Percentiles rank a stretch among this genome's conserved stretches.
phyloP scores from a whole-genome alignment of 2,888 invertebrate genomes.

The Eilema griseolum region DNA sequence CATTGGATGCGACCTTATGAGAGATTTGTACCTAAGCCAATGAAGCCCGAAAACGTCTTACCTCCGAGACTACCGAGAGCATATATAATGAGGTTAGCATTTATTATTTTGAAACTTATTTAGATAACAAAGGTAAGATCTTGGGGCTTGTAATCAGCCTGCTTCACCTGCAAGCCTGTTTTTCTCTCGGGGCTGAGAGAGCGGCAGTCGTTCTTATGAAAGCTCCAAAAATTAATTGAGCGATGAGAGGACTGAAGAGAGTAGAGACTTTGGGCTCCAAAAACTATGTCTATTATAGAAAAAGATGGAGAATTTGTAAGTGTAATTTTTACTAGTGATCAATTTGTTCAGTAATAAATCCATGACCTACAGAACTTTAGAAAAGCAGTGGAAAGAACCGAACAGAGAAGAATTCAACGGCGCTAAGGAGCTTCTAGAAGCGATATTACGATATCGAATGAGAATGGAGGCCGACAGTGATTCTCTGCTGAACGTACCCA shows the following conservation, averaged over 20 bases:
- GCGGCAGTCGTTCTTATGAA: too few species aligned
- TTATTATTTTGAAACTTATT: background rate
- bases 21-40: slow-evolving; percentile 66
- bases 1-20: slow-evolving; percentile 83
- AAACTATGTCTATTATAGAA: too few species aligned
- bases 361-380: slow-evolving; percentile 65
- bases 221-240: too few species aligned
- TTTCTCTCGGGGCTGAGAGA: background rate
- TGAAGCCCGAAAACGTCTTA: slow-evolving; percentile 64
- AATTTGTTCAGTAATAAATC: background rate
- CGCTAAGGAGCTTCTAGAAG: slow-evolving; percentile 69
- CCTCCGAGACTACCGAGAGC: slow-evolving; percentile 73
- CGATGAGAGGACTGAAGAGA: too few species aligned
- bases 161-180: background rate
- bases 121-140: background rate
- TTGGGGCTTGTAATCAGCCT: too few species aligned
- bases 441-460: slow-evolving; percentile 72
- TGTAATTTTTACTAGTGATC: too few species aligned
- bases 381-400: slow-evolving; percentile 72
- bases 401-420: slow-evolving; percentile 66
- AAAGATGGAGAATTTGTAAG: background rate
- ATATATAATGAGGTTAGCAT: slow-evolving; percentile 71
- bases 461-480: slow-evolving; percentile 67
- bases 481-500: slow-evolving; percentile 65
- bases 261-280: too few species aligned